Percentiles rank a stretch among this genome's conserved stretches.
Conservation (phyloP, 2,888 invertebrate species). For the Agonum fuliginosum region DNA sequence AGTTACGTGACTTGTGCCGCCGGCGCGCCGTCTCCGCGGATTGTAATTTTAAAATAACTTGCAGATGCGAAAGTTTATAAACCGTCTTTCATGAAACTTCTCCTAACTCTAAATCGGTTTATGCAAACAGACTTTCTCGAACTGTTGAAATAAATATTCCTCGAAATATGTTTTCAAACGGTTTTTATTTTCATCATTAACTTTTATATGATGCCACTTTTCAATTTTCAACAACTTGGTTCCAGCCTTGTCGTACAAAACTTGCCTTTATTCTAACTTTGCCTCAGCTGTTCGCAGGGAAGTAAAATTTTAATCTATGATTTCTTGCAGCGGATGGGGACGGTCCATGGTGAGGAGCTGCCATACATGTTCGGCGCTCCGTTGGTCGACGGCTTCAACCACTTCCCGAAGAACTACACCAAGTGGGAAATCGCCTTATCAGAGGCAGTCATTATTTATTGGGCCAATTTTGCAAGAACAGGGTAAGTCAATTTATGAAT, state of each 20-base stretch:
- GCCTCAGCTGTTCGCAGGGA: conserved; percentile 1
- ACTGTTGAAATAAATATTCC: conserved; percentile 55
- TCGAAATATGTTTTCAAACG: conserved; percentile 56
- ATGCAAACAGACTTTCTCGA: conserved; percentile 52
- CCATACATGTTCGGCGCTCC: conserved; percentile 95
- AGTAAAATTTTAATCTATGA: not conserved
- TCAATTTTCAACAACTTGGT: conserved; percentile 21
- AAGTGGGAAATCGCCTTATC: conserved; percentile 89
- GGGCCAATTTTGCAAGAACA: conserved; percentile 90
- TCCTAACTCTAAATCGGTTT: conserved; percentile 58
- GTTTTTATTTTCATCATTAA: conserved; percentile 49
- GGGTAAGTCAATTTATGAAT: conserved; percentile 81
- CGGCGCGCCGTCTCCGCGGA: conserved; percentile 24
- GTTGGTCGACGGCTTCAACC: conserved; percentile 86
- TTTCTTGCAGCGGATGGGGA: conserved; percentile 85
- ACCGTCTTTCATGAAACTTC: conserved; percentile 57
- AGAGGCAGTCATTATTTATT: conserved; percentile 90
- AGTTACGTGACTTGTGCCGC: conserved; percentile 37
- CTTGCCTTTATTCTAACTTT: conserved; percentile 8
- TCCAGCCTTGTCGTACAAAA: not conserved
- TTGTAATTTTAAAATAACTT: conserved; percentile 59
- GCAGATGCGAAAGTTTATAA: conserved; percentile 56
- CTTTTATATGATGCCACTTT: conserved; percentile 40
- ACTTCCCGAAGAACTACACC: conserved; percentile 92
- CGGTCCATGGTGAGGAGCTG: conserved; percentile 93